phyloP scores from a whole-genome alignment of 2,888 invertebrate genomes.

The Stenchaetothrips biformis region DNA sequence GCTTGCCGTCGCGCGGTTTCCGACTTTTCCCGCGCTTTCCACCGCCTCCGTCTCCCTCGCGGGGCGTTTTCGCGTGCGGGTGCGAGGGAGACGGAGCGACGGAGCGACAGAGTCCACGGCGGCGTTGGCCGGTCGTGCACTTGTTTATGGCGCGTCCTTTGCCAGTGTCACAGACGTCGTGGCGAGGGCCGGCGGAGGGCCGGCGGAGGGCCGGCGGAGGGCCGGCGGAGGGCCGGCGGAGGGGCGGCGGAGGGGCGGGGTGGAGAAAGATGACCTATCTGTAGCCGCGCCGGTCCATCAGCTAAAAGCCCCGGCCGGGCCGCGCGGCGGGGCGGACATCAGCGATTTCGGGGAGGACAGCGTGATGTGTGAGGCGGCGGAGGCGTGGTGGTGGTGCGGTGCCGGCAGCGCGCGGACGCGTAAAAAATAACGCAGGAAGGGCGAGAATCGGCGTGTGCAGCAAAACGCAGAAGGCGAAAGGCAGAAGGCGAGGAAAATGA shows the following conservation, averaged over 20 bases:
- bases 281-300: background rate
- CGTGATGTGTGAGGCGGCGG: no score
- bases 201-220: no score
- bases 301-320: background rate
- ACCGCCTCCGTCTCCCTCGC: no score
- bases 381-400: no score
- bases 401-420: no score
- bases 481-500: no score
- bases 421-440: background rate
- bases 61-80: background rate
- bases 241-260: no score
- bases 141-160: background rate
- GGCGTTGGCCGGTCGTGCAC: background rate
- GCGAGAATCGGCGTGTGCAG: background rate
- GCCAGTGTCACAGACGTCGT: background rate
- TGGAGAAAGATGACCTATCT: no score
- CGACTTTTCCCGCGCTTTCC: no score
- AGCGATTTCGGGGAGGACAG: no score
- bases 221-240: no score
- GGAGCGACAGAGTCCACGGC: background rate
- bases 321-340: background rate
- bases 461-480: background rate
- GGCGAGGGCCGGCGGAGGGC: background rate
- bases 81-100: background rate
- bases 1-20: no score